A percentile compares a stretch with the other conserved stretches of the same genome.
Conservation (phyloP, 2,888 invertebrate species). For the Brenthis daphne region DNA sequence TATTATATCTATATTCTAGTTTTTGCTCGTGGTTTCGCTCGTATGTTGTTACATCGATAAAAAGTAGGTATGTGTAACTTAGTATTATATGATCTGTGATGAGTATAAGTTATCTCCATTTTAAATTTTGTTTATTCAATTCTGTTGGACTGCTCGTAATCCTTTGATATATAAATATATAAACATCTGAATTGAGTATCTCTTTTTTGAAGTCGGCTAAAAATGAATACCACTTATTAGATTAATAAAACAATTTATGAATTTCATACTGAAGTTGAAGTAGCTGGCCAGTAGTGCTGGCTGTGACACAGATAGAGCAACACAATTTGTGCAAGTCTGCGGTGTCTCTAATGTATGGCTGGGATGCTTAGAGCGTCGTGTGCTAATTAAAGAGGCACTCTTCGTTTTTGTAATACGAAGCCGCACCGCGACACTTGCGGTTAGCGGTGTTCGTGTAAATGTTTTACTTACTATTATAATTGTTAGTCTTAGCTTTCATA, state of each 20-base stretch:
- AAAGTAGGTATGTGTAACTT: too few species aligned
- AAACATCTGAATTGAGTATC: too few species aligned
- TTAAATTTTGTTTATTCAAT: too few species aligned
- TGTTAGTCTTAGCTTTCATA: conserved; percentile 22
- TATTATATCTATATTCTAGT: too few species aligned
- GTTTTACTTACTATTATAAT: conserved; percentile 30
- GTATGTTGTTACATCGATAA: too few species aligned
- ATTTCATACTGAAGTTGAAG: not conserved
- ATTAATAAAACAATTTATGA: not conserved
- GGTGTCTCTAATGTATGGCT: conserved; percentile 43
- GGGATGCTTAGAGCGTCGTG: conserved; percentile 37
- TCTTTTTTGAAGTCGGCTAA: too few species aligned
- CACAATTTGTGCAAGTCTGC: conserved; percentile 42
- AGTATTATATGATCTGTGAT: too few species aligned
- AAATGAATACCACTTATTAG: not conserved
- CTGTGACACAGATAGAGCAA: conserved; percentile 26
- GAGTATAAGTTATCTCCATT: too few species aligned
- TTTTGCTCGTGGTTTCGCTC: too few species aligned
- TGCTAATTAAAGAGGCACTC: conserved; percentile 63
- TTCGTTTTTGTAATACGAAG: conserved; percentile 64
- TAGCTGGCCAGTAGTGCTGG: conserved; percentile 7
- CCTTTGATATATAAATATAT: too few species aligned
- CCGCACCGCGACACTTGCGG: conserved; percentile 53
- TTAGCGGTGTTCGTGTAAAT: conserved; percentile 34
- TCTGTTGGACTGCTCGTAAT: too few species aligned